A percentile compares a stretch with the other conserved stretches of the same genome.
These are phyloP conservation scores for Alectura lathami DNA, from an alignment of 2,113 vertebrate genomes.

Conservation along the genomic window DNA sequence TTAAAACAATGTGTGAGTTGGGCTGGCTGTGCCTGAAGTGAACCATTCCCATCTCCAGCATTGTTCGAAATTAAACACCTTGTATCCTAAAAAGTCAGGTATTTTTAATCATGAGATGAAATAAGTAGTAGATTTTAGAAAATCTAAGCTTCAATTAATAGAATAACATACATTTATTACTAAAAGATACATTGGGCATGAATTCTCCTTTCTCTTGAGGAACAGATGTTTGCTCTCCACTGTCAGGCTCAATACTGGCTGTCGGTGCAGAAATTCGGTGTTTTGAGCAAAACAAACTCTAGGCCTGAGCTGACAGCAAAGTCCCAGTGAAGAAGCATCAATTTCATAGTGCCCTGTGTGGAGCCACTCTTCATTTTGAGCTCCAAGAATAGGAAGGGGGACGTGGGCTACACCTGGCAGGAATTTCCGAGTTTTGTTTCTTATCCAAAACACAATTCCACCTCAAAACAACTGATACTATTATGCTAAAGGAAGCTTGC, in stretches of 20 bases:
- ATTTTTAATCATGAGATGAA: not conserved
- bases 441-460: not conserved
- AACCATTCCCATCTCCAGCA: not conserved
- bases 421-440: not conserved
- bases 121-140: not conserved
- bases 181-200: not conserved
- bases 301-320: not conserved
- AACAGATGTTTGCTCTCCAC: not conserved
- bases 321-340: not conserved
- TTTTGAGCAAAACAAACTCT: not conserved
- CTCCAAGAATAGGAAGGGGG: not conserved
- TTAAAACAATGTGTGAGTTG: not conserved
- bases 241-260: not conserved
- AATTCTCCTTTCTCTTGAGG: not conserved
- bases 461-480: not conserved
- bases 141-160: not conserved
- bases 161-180: not conserved
- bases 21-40: not conserved
- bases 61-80: not conserved
- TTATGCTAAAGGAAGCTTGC: not conserved
- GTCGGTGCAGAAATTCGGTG: not conserved
- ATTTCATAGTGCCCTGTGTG: not conserved
- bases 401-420: not conserved
- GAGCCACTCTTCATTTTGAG: not conserved
- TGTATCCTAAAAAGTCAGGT: not conserved